Evolutionary conservation across 2,797 vertebrate species (phyloP), one percentile per base, ranked within the genome.

Genomic region (Pelobates cultripes): DNA sequence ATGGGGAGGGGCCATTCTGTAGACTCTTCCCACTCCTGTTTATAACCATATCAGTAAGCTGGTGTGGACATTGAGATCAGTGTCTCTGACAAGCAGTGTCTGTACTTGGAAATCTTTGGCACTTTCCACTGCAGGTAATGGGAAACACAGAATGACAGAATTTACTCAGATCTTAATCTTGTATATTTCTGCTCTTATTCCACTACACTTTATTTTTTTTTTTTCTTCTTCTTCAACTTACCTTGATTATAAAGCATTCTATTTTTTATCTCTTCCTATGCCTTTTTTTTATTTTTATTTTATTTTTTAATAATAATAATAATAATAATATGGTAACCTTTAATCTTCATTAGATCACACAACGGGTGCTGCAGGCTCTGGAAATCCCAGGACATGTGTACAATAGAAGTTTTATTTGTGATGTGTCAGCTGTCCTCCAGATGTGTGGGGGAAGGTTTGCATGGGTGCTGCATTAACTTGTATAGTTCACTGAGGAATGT

Each of bases 401-500:
- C 70, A 61, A 61, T 73, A 15, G 15, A 28, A 28, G 28, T 28
- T 28, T 1, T 28, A 28, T 28, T 28, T 28, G 28, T 28, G 28
- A 28, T 28, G 14, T 51, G 47, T n/a, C 70, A 74, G 17, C 60
- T 68, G 70, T 13, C 12, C 70, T 73, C 47, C 81, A 78, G 75
- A 83, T 83, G 63, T 77, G 63, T 45, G 51, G 63, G 75, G 68
- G 77, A 6, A 79, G 77, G 57, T 44, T 63, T 47, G 40, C 28
- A 28, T 28, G 28, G 28, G 28, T 6, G n/a, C 7, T n/a, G n/a
- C 47, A 55, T 6, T 17, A 45, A 12, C 10, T 51, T 51, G 47
- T 51, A 47, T 47, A 10, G 5, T 5, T 6, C 2, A 3, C 47
- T 51, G 10, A 28, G 28, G 5, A 51, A 61, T 14, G 12, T 61